Percentiles rank a stretch among this genome's conserved stretches.
These are phyloP conservation scores for Ranitomeya imitator DNA, from an alignment of 2,113 vertebrate species.

Conservation along the genomic window DNA sequence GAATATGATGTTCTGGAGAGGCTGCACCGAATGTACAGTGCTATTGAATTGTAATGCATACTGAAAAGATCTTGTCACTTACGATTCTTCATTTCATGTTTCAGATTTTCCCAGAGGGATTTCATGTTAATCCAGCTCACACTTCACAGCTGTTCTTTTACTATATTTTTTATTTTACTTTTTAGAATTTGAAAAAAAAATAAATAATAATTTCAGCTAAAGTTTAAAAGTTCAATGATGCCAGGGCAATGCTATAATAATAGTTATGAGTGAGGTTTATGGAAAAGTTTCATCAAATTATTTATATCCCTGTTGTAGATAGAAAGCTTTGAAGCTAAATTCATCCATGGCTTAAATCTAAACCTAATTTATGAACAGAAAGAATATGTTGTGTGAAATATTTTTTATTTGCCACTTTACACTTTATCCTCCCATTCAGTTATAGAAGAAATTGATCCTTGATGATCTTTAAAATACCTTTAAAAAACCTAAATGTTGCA, in stretches of 20 bases:
- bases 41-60: slow-evolving; percentile 71
- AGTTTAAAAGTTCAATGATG: slow-evolving; percentile 29
- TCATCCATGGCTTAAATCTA: neutral
- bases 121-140: slow-evolving; percentile 82
- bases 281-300: neutral
- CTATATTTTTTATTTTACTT: slow-evolving; percentile 71
- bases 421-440: neutral
- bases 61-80: slow-evolving; percentile 79
- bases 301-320: slow-evolving; percentile 2
- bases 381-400: slow-evolving; percentile 1
- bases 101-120: slow-evolving; percentile 75
- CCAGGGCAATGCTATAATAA: neutral
- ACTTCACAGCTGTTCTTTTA: slow-evolving; percentile 78
- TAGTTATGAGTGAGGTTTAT: slow-evolving; percentile 12
- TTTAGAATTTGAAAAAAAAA: slow-evolving; percentile 66
- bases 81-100: slow-evolving; percentile 77
- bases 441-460: slow-evolving; percentile 7
- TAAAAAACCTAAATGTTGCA: neutral
- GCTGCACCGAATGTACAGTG: slow-evolving; percentile 66
- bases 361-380: slow-evolving; percentile 19
- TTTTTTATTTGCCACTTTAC: neutral
- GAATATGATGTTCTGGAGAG: slow-evolving; percentile 58
- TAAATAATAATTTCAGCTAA: slow-evolving; percentile 64
- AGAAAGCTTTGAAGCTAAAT: neutral
- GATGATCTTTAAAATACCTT: neutral